Evolutionary conservation across 2,888 invertebrate species (phyloP), one percentile per base, ranked within the genome.

Genomic region (Drosophila recens): DNA sequence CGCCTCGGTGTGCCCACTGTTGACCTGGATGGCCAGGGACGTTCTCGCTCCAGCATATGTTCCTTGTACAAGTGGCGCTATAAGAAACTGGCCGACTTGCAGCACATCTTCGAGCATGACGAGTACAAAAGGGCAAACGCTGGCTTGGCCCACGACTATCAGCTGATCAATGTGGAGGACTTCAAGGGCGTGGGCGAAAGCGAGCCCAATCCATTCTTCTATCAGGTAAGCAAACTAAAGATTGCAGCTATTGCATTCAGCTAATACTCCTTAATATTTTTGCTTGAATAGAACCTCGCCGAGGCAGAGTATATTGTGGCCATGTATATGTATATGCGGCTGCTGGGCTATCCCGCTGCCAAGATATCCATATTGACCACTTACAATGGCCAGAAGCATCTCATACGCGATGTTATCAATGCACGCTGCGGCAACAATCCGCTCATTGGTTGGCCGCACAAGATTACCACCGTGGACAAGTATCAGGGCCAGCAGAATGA

Each of bases 401-500:
- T 99, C 57, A 97, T 99, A 46, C 94, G 99, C 1, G 99, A 99
- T 93, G 98, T 99, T 6, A 96, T 99, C 66, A 96, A 97, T 91
- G 96, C 96, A 43, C 94, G 99, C 58, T 99, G 99, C 93, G 97
- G 97, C 0, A 96, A 96, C 71, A 99, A 99, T 94, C 98, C 98
- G 0, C 94, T 99, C 58, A 98, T 99, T 82, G 99, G 99, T 17
- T 94, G 96, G 89, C 98, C 98, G 0, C 95, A 97, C 80, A 98
- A 98, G 94, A 95, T 97, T 30, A 97, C 97, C 0, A 99, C 99
- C 0, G 99, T 99, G 17, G 99, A 99, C 93, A 99, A 99, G 91
- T 99, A 98, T 93, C 99, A 99, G 91, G 99, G 99, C 65, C 99
- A 99, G 91, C 99, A 99, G 93, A 99, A 99, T 93, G 99, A 99